Base-by-base conservation (phyloP, 2,888 invertebrate genomes). In the Ferrisia virgata region DNA sequence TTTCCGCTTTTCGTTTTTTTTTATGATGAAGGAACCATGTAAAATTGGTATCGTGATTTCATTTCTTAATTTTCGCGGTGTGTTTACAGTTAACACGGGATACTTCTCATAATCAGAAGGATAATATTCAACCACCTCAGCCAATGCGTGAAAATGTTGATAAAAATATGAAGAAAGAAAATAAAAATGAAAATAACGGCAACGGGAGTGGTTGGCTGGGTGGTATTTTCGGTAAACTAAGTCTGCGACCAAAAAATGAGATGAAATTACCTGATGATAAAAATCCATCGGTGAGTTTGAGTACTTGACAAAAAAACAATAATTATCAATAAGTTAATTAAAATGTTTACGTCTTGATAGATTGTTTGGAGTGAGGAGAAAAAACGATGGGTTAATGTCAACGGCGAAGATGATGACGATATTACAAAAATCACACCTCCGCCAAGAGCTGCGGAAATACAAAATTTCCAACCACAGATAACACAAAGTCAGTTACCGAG, bases 251-350 rank as follows among this genome's bases (percentile, higher is more conserved):
- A 72, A 96, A 95, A 89, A 97, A 96, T 91, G 96, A 97, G 91
- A 97, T 97, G 96, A 96, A 95, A 88, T 91, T 98, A 87, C 97
- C 98, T 0, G 97, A 97, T 90, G 97, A 98, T 90, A 96, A 94
- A 89, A 94, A 97, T 90, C 96, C 96, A 86, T 90, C 94, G 86
- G 95, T 96, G 90, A 92, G 92, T 90, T 86, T n/a, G n/a, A n/a
- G n/a, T 72, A 5, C 13, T 22, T 40, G 13, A 13, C n/a, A 80
- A n/a, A 22, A n/a, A 39, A 15, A 36, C 40, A 6, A n/a, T 79
- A 22, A 9, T 18, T 40, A 13, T 58, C 8, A n/a, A n/a, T n/a
- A n/a, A 6, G 5, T 18, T 58, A 11, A 58, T 18, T 25, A 1
- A 28, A 64, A 28, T 72, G 11, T 25, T 13, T 31, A 0, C 5